These are phyloP conservation scores for Pandemis cinnamomeana DNA, from an alignment of 2,888 invertebrate species.

Conservation along the genomic window DNA sequence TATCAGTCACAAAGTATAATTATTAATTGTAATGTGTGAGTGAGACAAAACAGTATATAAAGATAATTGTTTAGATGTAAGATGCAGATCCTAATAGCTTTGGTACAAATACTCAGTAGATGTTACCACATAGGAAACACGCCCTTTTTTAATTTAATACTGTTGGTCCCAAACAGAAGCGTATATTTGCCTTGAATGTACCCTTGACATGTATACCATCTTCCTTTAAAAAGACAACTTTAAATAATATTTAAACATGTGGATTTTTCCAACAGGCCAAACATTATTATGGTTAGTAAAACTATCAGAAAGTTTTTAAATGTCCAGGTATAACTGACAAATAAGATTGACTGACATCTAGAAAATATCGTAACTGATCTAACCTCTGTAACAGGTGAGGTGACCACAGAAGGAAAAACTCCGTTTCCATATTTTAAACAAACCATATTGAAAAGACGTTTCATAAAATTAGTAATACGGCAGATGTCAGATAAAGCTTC, in stretches of 20 bases:
- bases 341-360: neutral
- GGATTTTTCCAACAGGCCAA: conserved; percentile 13
- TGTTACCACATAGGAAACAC: conserved; percentile 66
- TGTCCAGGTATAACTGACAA: neutral
- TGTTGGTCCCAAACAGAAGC: neutral
- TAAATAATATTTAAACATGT: neutral
- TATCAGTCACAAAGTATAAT: conserved; percentile 31
- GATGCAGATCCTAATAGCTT: conserved; percentile 62
- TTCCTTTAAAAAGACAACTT: neutral
- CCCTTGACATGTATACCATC: neutral
- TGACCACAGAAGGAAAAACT: neutral
- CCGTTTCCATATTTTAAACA: neutral
- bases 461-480: neutral
- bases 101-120: conserved; percentile 82
- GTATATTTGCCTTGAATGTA: neutral
- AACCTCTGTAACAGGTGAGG: neutral
- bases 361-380: neutral
- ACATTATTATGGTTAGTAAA: neutral
- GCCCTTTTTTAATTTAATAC: conserved; percentile 2
- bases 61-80: conserved; percentile 59
- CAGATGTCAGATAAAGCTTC: neutral
- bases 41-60: conserved; percentile 67
- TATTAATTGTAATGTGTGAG: conserved; percentile 64
- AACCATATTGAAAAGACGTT: neutral
- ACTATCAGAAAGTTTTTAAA: neutral